These are phyloP conservation scores for Distichodus sexfasciatus DNA, from an alignment of 2,797 vertebrate genomes.

Conservation along the genomic window DNA sequence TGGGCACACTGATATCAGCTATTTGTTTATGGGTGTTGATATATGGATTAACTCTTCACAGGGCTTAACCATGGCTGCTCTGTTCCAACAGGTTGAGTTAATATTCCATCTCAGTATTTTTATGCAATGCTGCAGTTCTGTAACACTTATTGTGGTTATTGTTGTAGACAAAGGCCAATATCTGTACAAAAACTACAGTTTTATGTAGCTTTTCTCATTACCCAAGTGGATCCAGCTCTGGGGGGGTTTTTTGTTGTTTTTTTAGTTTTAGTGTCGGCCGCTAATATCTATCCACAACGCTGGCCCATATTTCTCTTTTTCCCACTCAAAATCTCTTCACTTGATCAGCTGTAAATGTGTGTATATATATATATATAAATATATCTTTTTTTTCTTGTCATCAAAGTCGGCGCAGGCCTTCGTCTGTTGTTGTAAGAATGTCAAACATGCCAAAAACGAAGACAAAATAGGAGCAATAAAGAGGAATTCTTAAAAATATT, in stretches of 20 bases:
- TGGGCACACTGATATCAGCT: conserved; percentile 5
- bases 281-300: too few species aligned
- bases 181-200: too few species aligned
- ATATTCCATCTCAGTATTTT: background rate
- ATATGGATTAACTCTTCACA: background rate
- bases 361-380: background rate
- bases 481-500: conserved; percentile 23
- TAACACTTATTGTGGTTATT: background rate
- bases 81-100: background rate
- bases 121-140: too few species aligned
- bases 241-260: too few species aligned
- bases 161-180: too few species aligned
- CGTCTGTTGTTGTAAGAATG: background rate
- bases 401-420: too few species aligned
- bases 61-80: background rate
- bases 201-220: too few species aligned
- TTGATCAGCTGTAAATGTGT: too few species aligned
- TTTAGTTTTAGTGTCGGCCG: too few species aligned
- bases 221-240: too few species aligned
- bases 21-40: conserved; percentile 2
- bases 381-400: background rate
- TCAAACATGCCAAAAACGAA: background rate
- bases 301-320: too few species aligned
- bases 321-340: too few species aligned
- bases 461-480: background rate